Conservation (phyloP, 2,113 vertebrate genomes). For the Neodontobutis hainanensis region DNA sequence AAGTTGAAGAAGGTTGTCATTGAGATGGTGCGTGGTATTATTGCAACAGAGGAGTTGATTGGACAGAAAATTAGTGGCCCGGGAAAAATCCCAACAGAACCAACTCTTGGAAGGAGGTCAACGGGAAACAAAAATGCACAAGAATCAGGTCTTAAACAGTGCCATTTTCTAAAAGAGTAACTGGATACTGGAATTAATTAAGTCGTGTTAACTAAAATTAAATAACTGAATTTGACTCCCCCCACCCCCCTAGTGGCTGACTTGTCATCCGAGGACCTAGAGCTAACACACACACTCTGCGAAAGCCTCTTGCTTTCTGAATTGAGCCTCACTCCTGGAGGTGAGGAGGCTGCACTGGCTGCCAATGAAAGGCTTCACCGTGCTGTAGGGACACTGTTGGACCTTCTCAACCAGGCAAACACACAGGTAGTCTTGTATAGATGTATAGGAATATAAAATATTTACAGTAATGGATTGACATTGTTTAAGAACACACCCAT, state of each 20-base stretch:
- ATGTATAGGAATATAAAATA: neutral
- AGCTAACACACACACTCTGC: slow-evolving; percentile 85
- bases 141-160: slow-evolving; percentile 62
- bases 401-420: slow-evolving; percentile 85
- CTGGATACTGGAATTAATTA: neutral
- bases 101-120: slow-evolving; percentile 18
- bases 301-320: slow-evolving; percentile 90
- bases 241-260: slow-evolving; percentile 39
- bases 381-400: slow-evolving; percentile 87
- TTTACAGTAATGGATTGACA: neutral
- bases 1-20: slow-evolving; percentile 83
- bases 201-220: too few relatives aligned
- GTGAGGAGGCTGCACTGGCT: slow-evolving; percentile 81
- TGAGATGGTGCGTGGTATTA: slow-evolving; percentile 79
- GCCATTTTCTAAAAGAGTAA: too few relatives aligned
- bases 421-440: slow-evolving; percentile 77
- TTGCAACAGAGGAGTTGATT: slow-evolving; percentile 84
- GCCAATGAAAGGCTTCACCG: slow-evolving; percentile 79
- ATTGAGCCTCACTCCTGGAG: slow-evolving; percentile 71
- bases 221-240: neutral
- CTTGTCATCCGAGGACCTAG: slow-evolving; percentile 75
- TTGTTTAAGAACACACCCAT: too few relatives aligned
- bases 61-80: slow-evolving; percentile 79
- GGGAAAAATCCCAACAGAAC: slow-evolving; percentile 22
- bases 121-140: slow-evolving; percentile 44